Base-by-base conservation (phyloP, 1,140 invertebrate genomes). In the Marisa cornuarietis region DNA sequence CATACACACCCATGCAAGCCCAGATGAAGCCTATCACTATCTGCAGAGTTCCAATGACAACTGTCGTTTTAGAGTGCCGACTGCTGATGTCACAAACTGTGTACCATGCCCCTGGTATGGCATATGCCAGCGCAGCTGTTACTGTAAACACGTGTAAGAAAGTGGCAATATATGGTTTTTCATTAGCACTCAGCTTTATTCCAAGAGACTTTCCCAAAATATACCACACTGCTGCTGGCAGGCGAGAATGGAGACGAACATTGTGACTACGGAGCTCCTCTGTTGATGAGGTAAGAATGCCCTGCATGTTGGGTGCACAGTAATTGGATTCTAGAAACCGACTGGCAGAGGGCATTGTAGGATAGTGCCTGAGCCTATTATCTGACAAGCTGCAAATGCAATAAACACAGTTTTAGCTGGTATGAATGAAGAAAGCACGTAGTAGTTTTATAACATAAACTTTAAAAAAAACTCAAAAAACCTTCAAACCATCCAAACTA, bases 41-140 rank as follows among this genome's bases (percentile, higher is more conserved):
- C 26, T 85, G 84, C 13, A 89, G 85, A 52, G 85, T 79, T 22
- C 90, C 89, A 42, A 87, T 89, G 11, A 90, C 79, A 5, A 89
- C 84, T 13, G 90, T 89, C 11, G 86, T 87, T 51, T 87, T 85
- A 24, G 91, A 89, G 51, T 84, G 83, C 22, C 85, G 75, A 76
- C 88, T 90, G 0, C 83, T 26, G 68, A 91, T 90, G 79, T 92
- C 90, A 85, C 85, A 91, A 0, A 86, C 85, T 13, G 85, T 87
- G 81, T 85, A 90, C 81, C 87, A 86, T 8, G 84, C 81, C 14
- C 87, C 86, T 63, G 85, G 82, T 9, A 85, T 80, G 7, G 82
- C 83, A 71, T 86, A 90, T 4, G 80, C 65, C 22, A 85, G 61
- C 0, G 85, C 88, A 52, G 86, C 72, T 0, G 81, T 22, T 8